Percentiles rank a stretch among this genome's conserved stretches.
Evolutionary conservation across 1,140 invertebrate species (phyloP).

Genomic region (Sycophaga agraensis): DNA sequence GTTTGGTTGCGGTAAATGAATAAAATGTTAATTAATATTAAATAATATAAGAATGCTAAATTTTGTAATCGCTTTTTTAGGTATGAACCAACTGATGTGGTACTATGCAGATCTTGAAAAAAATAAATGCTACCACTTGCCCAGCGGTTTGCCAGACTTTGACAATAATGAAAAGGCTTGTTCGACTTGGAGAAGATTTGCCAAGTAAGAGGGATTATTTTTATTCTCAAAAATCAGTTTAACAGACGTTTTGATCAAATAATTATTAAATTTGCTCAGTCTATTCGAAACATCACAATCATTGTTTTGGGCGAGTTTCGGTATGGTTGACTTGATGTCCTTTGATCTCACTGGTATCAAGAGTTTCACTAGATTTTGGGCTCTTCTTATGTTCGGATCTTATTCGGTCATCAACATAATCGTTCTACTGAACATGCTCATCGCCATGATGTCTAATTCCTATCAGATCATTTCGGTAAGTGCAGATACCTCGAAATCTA

Average conservation of each 20-base stretch:
- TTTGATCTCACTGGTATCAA: slow-evolving; percentile 86
- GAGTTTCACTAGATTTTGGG: slow-evolving; percentile 86
- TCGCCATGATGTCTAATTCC: slow-evolving; percentile 96
- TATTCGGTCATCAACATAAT: slow-evolving; percentile 92
- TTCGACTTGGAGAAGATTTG: slow-evolving; percentile 81
- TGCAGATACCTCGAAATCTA: too few relatives aligned
- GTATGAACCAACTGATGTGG: slow-evolving; percentile 91
- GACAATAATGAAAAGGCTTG: slow-evolving; percentile 80
- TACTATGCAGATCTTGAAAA: slow-evolving; percentile 92
- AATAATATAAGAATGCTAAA: too few relatives aligned
- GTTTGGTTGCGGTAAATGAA: slow-evolving; percentile 78
- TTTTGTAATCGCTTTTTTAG: slow-evolving; percentile 46
- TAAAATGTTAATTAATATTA: too few relatives aligned
- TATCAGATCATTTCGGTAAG: slow-evolving; percentile 86
- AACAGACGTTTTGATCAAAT: too few relatives aligned
- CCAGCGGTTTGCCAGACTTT: slow-evolving; percentile 71
- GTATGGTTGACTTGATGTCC: slow-evolving; percentile 82
- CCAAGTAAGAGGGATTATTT: slow-evolving; percentile 66
- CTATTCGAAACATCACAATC: slow-evolving; percentile 93
- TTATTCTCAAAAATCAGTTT: too few relatives aligned
- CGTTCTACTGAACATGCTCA: slow-evolving; percentile 90
- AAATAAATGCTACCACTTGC: slow-evolving; percentile 76
- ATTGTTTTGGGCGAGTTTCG: slow-evolving; percentile 92
- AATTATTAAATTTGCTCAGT: slow-evolving; percentile 56
- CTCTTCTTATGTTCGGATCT: slow-evolving; percentile 82